Evolutionary conservation across 2,797 vertebrate genomes (phyloP).

Genomic region (Crocodylus rhombifer): DNA sequence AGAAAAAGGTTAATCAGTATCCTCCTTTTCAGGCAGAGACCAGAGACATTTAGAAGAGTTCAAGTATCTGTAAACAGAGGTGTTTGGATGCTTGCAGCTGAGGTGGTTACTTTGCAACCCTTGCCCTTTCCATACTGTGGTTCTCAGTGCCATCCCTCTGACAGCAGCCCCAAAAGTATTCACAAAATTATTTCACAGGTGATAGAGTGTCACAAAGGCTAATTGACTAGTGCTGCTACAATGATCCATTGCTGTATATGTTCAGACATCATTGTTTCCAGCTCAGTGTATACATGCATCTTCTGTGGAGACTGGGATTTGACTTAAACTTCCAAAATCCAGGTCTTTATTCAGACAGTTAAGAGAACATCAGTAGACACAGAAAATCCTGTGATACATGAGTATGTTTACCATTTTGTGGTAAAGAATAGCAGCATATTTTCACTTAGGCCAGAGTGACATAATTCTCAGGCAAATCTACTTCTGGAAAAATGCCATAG

Average conservation of each 20-base stretch:
- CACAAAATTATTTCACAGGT: conserved; percentile 58
- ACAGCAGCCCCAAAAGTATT: conserved; percentile 51
- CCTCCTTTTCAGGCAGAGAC: conserved; percentile 24
- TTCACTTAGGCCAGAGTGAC: conserved; percentile 4
- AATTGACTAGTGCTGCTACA: conserved; percentile 66
- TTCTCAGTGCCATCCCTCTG: conserved; percentile 15
- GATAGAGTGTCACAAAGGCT: conserved; percentile 49
- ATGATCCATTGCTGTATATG: conserved; percentile 27
- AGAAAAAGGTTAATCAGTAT: conserved; percentile 60
- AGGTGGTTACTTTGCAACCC: conserved; percentile 45
- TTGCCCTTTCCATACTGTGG: conserved; percentile 24
- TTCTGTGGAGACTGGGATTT: conserved; percentile 39
- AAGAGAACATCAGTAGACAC: conserved; percentile 30
- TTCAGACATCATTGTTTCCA: conserved; percentile 48
- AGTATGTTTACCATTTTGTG: background rate
- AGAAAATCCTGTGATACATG: conserved; percentile 8
- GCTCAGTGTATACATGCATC: background rate
- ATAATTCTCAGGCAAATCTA: conserved; percentile 13
- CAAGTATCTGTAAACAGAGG: conserved; percentile 28
- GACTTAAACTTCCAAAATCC: conserved; percentile 36
- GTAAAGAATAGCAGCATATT: background rate
- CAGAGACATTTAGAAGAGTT: conserved; percentile 18
- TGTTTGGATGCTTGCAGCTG: conserved; percentile 24
- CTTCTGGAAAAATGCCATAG: background rate
- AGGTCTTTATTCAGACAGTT: conserved; percentile 28